Evolutionary conservation across 2,113 vertebrate species (phyloP).

Genomic region (Sisor rabdophorus): DNA sequence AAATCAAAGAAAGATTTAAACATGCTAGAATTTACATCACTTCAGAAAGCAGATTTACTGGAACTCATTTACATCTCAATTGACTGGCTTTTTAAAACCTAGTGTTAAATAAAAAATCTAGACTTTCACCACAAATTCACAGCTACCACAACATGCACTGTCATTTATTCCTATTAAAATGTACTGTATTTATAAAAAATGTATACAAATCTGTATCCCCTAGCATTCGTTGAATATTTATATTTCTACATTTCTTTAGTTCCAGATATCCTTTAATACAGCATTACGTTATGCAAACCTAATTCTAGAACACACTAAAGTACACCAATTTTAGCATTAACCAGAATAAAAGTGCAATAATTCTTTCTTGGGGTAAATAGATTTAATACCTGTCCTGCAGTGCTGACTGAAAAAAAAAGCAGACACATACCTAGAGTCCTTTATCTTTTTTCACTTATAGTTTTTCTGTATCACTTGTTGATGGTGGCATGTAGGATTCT

Average conservation of each 20-base stretch:
- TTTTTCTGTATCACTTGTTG: not conserved
- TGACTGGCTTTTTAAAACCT: not conserved
- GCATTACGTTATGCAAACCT: constrained; percentile 68
- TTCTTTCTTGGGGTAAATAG: constrained; percentile 21
- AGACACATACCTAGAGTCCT: no score
- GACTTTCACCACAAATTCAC: constrained; percentile 12
- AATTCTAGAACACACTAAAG: constrained; percentile 71
- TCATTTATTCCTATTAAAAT: no score
- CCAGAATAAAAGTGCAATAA: constrained; percentile 56
- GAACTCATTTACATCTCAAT: not conserved
- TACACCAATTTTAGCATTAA: constrained; percentile 63
- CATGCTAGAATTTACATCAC: not conserved
- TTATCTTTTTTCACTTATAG: not conserved
- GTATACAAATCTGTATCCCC: no score
- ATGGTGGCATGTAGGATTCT: not conserved
- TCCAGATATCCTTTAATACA: constrained; percentile 72
- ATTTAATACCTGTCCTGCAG: not conserved
- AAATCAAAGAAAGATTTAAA: not conserved
- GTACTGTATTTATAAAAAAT: no score
- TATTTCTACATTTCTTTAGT: constrained; percentile 66
- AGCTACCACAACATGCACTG: constrained; percentile 9
- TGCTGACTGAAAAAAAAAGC: not conserved
- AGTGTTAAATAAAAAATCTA: not conserved
- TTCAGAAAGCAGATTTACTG: not conserved
- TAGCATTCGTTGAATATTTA: constrained; percentile 61